These are phyloP conservation scores for Bombyx huttoni DNA, from an alignment of 2,888 invertebrate species.

Conservation along the genomic window DNA sequence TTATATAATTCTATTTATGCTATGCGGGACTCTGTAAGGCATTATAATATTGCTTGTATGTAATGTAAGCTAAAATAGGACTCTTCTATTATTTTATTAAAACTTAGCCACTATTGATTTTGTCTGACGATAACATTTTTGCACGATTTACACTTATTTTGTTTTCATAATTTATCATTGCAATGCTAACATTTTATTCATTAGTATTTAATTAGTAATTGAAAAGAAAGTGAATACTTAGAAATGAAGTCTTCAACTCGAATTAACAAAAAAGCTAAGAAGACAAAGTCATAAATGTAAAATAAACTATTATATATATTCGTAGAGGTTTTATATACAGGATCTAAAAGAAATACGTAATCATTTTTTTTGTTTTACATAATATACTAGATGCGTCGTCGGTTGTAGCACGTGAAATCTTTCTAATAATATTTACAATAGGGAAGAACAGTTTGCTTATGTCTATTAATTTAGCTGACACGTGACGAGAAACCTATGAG, in stretches of 20 bases:
- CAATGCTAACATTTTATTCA: no score
- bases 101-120: not conserved
- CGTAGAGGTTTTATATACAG: no score
- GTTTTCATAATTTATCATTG: not conserved
- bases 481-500: conserved; percentile 14
- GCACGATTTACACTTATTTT: not conserved
- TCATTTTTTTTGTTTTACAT: not conserved
- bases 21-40: not conserved
- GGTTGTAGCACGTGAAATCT: conserved; percentile 12
- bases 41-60: not conserved
- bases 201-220: no score
- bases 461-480: conserved; percentile 50
- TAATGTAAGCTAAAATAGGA: not conserved
- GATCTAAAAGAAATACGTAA: not conserved
- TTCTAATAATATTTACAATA: conserved; percentile 10
- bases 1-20: not conserved
- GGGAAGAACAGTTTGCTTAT: conserved; percentile 32
- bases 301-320: no score
- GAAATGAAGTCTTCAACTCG: no score
- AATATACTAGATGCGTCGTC: not conserved
- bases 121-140: not conserved
- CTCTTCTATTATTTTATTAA: not conserved
- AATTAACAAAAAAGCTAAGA: no score
- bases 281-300: no score
- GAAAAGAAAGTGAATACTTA: no score